Percentiles rank a stretch among this genome's conserved stretches.
Evolutionary conservation across 2,113 vertebrate species (phyloP).

Genomic region (Prionailurus viverrinus): DNA sequence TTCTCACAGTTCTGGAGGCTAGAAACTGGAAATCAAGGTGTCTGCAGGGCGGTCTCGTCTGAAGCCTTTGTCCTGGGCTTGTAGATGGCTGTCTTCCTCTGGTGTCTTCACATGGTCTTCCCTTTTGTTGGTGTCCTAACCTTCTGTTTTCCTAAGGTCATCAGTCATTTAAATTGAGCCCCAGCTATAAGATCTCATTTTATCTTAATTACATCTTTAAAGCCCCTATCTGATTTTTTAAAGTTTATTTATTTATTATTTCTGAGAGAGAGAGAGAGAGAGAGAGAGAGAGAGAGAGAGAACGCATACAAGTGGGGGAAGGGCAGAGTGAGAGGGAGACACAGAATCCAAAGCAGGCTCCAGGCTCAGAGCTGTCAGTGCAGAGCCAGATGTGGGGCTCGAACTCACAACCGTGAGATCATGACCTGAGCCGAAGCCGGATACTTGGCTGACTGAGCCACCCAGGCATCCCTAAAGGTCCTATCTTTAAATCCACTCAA

Average conservation of each 20-base stretch:
- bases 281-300: too few species aligned
- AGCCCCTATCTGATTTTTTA: background rate
- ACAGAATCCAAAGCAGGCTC: too few species aligned
- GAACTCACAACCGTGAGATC: too few species aligned
- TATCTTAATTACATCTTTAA: background rate
- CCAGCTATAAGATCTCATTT: background rate
- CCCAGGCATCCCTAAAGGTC: background rate
- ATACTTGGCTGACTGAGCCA: too few species aligned
- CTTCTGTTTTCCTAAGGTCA: background rate
- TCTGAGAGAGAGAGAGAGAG: too few species aligned
- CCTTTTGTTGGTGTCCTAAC: background rate
- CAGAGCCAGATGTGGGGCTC: too few species aligned
- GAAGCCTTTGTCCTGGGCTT: background rate
- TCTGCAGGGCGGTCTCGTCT: background rate
- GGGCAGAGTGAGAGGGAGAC: too few species aligned
- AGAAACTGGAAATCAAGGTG: background rate
- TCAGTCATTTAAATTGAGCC: background rate
- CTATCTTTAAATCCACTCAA: background rate
- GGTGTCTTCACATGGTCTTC: background rate
- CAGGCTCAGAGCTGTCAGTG: too few species aligned
- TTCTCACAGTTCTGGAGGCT: background rate
- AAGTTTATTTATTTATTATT: too few species aligned
- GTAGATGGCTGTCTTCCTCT: background rate
- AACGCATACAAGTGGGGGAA: accelerated
- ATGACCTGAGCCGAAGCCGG: too few species aligned